These are phyloP conservation scores for Lasiurus cinereus DNA, from an alignment of 2,113 vertebrate species.

Conservation along the genomic window DNA sequence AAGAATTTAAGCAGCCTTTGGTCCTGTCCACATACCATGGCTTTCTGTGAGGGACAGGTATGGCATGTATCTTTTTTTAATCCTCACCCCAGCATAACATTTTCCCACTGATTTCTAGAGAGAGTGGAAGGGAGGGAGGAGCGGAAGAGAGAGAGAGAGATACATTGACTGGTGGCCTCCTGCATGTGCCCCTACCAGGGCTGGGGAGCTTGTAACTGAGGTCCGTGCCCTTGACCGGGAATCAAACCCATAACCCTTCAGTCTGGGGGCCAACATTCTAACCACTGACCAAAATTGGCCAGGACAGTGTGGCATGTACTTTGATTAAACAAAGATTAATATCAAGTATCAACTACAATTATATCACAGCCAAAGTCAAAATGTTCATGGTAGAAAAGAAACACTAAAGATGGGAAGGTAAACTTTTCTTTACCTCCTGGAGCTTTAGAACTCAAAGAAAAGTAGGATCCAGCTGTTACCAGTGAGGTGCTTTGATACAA, in stretches of 20 bases:
- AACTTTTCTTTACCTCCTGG: constrained; percentile 30
- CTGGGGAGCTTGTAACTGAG: too few species aligned
- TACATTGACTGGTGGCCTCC: too few species aligned
- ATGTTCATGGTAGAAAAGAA: background rate
- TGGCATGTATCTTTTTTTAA: background rate
- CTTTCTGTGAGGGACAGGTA: constrained; percentile 20
- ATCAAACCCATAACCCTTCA: too few species aligned
- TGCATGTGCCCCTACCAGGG: too few species aligned
- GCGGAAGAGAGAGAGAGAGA: too few species aligned
- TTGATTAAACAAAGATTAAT: constrained; percentile 61
- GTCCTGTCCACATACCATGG: background rate
- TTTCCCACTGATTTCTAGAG: too few species aligned
- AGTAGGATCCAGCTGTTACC: constrained; percentile 1
- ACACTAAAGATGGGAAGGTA: background rate
- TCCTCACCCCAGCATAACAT: too few species aligned
- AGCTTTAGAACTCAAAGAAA: constrained; percentile 58
- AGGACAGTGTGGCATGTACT: background rate
- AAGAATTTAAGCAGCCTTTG: background rate
- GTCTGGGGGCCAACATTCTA: too few species aligned
- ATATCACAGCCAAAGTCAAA: constrained; percentile 42
- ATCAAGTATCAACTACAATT: constrained; percentile 41
- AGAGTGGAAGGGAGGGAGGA: too few species aligned
- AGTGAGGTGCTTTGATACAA: constrained; percentile 30
- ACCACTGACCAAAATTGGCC: too few species aligned
- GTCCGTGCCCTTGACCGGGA: too few species aligned